A percentile compares a stretch with the other conserved stretches of the same genome.
phyloP scores from a whole-genome alignment of 2,888 invertebrate genomes.

The Drosophila algonquin region DNA sequence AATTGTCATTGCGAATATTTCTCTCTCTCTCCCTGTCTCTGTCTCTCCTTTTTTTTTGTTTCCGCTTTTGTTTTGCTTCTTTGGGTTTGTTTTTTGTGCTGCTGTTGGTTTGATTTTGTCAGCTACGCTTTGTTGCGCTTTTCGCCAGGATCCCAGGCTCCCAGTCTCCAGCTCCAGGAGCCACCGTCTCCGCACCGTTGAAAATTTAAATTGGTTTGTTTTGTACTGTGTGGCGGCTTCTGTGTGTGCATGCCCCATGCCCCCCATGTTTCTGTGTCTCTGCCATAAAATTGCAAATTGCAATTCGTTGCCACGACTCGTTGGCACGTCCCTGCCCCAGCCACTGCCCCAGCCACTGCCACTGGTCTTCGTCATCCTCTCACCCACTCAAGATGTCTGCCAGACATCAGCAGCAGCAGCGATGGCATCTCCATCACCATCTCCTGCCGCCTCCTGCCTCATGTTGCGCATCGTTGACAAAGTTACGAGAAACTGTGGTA shows the following conservation, averaged over 20 bases:
- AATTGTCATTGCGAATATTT: constrained; percentile 63
- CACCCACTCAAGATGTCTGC: constrained; percentile 39
- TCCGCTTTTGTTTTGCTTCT: constrained; percentile 31
- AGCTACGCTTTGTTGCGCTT: constrained; percentile 76
- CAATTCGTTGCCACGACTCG: constrained; percentile 74
- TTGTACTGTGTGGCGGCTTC: constrained; percentile 71
- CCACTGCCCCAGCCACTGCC: constrained; percentile 5
- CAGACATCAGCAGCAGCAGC: constrained; percentile 13
- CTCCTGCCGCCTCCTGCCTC: constrained; percentile 13
- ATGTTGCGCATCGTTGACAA: constrained; percentile 78
- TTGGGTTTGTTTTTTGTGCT: constrained; percentile 8
- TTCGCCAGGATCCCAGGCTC: constrained; percentile 57
- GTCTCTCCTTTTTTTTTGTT: background rate
- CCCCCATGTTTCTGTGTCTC: constrained; percentile 49
- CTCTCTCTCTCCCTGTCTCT: constrained; percentile 14
- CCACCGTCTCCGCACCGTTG: constrained; percentile 48
- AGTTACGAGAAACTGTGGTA: constrained; percentile 74
- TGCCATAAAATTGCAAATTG: constrained; percentile 81
- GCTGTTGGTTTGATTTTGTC: constrained; percentile 70
- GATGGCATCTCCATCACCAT: background rate
- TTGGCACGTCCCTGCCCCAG: constrained; percentile 32
- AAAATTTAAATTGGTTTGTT: constrained; percentile 81
- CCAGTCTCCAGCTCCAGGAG: constrained; percentile 7
- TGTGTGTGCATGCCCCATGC: constrained; percentile 12
- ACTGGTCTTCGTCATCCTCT: background rate